Evolutionary conservation across 2,888 invertebrate genomes (phyloP), one percentile per base, ranked within the genome.

Genomic region (Cantharis lateralis): DNA sequence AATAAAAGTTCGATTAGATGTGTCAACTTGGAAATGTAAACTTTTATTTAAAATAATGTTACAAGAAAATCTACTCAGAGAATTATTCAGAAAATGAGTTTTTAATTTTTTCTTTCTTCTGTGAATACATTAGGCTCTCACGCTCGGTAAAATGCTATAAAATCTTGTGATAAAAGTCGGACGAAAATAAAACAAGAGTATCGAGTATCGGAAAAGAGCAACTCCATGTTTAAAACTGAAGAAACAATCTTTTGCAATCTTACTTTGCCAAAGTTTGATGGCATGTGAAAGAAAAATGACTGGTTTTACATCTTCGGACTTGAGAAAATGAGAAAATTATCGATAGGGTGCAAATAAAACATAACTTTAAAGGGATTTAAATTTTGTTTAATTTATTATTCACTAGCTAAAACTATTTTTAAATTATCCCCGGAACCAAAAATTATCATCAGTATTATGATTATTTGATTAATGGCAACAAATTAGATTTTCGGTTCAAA

Each of bases 211-310:
- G 78, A 76, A 81, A 84, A 84, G 85, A 81, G 83, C 83, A 82
- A 83, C 76, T 82, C 82, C 86, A 86, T 87, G 86, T 87, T 87
- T 85, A 84, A 87, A 87, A 87, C 86, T 86, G 84, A 82, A 84
- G 83, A 84, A 86, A 87, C 87, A 87, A 87, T 87, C 87, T 87
- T 87, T 87, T 83, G 85, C 87, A 87, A 87, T 88, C 87, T 85
- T 84, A 86, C 86, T 86, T 85, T 81, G 82, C 82, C 24, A 86
- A 88, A 87, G 86, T 88, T 87, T 86, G 86, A 87, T 87, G 86
- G 85, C 83, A 84, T 82, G 84, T 82, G 83, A 83, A 83, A 85
- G 85, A 86, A 83, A 83, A 84, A 86, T 85, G 83, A 85, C 81
- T 74, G 82, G 83, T 82, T 83, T 84, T 84, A 85, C 83, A 81